phyloP scores from a whole-genome alignment of 1,140 invertebrate genomes.

The Carcinoscorpius rotundicauda region DNA sequence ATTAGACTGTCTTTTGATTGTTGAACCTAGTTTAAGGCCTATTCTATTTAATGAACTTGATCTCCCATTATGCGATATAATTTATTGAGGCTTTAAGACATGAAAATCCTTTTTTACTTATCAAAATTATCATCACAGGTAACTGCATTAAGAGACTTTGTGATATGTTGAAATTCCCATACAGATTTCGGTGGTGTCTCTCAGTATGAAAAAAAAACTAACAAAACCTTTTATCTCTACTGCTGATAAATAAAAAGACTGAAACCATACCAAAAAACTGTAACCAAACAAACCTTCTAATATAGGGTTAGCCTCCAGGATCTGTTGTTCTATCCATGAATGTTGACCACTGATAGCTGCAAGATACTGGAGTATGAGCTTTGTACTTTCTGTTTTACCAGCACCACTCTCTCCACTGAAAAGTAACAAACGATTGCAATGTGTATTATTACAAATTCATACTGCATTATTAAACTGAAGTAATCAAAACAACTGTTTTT shows the following conservation, averaged over 20 bases:
- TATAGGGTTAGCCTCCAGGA: conserved; percentile 85
- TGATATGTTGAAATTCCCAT: background rate
- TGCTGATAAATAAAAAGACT: too few relatives aligned
- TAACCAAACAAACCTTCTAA: conserved; percentile 52
- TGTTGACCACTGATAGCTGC: conserved; percentile 97
- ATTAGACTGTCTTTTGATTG: too few relatives aligned
- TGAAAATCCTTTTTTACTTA: too few relatives aligned
- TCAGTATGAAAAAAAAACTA: conserved; percentile 8
- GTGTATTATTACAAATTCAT: background rate
- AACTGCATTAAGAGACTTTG: background rate
- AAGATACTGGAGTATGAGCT: conserved; percentile 93
- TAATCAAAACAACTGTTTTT: background rate
- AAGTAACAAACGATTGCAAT: conserved; percentile 10
- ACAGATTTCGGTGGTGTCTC: background rate
- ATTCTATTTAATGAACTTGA: too few relatives aligned
- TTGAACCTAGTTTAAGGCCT: too few relatives aligned
- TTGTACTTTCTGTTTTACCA: conserved; percentile 98
- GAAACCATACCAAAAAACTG: background rate
- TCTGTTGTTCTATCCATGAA: conserved; percentile 98
- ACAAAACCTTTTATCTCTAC: background rate
- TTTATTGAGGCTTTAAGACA: too few relatives aligned
- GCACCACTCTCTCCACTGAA: conserved; percentile 90
- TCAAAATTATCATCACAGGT: too few relatives aligned
- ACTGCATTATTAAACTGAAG: background rate
- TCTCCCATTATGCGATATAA: too few relatives aligned